Conservation (phyloP, 53 echinoderm and acorn worm species). For the Astropecten irregularis region DNA sequence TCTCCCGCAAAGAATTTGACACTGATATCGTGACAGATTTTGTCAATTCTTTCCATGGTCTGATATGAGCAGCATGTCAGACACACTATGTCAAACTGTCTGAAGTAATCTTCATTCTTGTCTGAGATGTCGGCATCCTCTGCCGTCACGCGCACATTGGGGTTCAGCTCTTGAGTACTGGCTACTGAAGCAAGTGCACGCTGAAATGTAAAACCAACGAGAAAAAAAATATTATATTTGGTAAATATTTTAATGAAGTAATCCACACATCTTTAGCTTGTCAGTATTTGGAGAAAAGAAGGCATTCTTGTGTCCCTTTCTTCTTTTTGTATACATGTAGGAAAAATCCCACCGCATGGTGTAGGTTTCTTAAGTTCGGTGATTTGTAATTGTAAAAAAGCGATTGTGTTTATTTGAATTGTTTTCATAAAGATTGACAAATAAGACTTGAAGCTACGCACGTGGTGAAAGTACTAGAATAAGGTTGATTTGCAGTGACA, state of each 20-base stretch:
- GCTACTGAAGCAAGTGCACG: slow-evolving; percentile 85
- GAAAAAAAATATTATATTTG: neutral
- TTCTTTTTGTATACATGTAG: too few species aligned
- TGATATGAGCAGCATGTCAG: slow-evolving; percentile 79
- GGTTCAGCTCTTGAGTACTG: slow-evolving; percentile 90
- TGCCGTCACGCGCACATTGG: slow-evolving; percentile 79
- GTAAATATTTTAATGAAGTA: neutral
- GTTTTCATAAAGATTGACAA: too few species aligned
- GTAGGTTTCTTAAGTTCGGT: too few species aligned
- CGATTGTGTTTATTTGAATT: too few species aligned
- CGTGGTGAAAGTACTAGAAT: too few species aligned
- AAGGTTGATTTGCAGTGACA: too few species aligned
- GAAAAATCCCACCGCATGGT: too few species aligned
- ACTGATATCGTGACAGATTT: slow-evolving; percentile 85
- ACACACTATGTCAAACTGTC: slow-evolving; percentile 92
- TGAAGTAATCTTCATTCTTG: slow-evolving; percentile 83
- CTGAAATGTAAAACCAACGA: slow-evolving; percentile 49
- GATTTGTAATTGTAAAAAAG: too few species aligned
- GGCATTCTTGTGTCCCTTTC: too few species aligned
- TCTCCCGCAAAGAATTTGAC: slow-evolving; percentile 96
- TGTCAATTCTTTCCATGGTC: slow-evolving; percentile 80
- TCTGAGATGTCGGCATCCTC: slow-evolving; percentile 67
- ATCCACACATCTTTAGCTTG: neutral
- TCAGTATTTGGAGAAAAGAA: too few species aligned
- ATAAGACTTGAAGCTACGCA: too few species aligned